These are phyloP conservation scores for Crotophaga sulcirostris DNA, from an alignment of 2,113 vertebrate species.

Conservation along the genomic window DNA sequence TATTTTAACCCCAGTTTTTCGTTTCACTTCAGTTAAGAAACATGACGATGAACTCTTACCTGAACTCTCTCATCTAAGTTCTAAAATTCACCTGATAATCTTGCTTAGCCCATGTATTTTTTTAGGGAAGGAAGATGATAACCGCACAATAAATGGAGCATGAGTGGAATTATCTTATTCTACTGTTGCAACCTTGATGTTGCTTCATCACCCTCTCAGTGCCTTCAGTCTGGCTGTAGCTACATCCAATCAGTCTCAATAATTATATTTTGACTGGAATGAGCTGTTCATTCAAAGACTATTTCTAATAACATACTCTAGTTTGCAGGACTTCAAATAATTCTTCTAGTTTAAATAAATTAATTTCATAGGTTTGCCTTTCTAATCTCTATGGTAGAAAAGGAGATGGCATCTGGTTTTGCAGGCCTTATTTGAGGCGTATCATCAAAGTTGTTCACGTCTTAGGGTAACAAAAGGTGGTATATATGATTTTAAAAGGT, in stretches of 20 bases:
- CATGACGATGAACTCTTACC: background rate
- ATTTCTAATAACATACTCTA: background rate
- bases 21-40: background rate
- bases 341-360: background rate
- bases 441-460: background rate
- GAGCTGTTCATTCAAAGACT: background rate
- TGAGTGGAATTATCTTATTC: background rate
- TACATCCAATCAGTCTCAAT: background rate
- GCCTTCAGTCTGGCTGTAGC: background rate
- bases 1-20: background rate
- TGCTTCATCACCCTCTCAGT: background rate
- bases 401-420: background rate
- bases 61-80: background rate
- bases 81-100: background rate
- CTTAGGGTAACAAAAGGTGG: background rate
- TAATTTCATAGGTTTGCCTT: background rate
- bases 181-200: background rate
- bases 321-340: background rate
- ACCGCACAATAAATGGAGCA: background rate
- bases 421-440: background rate
- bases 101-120: background rate
- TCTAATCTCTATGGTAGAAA: background rate
- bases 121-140: background rate
- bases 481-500: background rate
- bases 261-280: background rate